Evolutionary conservation across 1,140 invertebrate genomes (phyloP), one percentile per base, ranked within the genome.

Genomic region (Metopolophium dirhodum): DNA sequence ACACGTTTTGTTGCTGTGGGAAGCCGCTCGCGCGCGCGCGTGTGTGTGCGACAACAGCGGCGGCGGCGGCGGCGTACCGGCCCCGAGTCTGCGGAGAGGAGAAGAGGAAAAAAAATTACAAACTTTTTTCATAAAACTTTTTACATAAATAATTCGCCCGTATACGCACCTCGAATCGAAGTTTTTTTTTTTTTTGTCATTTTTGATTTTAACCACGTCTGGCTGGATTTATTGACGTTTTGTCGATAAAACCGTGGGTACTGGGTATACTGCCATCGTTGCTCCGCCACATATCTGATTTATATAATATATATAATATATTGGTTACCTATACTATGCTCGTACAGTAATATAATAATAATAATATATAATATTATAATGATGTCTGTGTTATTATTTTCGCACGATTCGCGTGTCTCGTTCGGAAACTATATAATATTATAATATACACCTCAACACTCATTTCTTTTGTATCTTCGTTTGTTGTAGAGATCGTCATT

Each of bases 61-160:
- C 83, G 37, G 37, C 37, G 82, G 86, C 83, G 1, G 37, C 20
- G 23, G 23, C 14, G 45, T 23, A 9, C 61, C 4, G 30, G 30
- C 30, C 61, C 37, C 61, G n/a, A 77, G 11, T 77, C 61, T n/a
- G 61, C 14, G n/a, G 61, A 77, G n/a, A 18, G 26, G 26, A 49
- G n/a, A 49, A 88, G 86, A 51, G 86, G 49, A 35, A 49, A n/a
- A 88, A 88, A 87, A 88, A 77, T 77, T 35, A 77, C 61, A 77
- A 89, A 89, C 30, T 49, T 88, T 88, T 88, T 88, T 88, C 86
- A 88, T 88, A 88, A 88, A 88, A 88, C 86, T 88, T 88, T 88
- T 88, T 41, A 47, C 85, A 86, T 88, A 88, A 49, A 88, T 88
- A 88, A 45, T 88, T 49, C 37, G 37, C 23, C 18, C 30, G 47